Conservation (phyloP, 2,888 invertebrate species). For the Cremastinae sp. region DNA sequence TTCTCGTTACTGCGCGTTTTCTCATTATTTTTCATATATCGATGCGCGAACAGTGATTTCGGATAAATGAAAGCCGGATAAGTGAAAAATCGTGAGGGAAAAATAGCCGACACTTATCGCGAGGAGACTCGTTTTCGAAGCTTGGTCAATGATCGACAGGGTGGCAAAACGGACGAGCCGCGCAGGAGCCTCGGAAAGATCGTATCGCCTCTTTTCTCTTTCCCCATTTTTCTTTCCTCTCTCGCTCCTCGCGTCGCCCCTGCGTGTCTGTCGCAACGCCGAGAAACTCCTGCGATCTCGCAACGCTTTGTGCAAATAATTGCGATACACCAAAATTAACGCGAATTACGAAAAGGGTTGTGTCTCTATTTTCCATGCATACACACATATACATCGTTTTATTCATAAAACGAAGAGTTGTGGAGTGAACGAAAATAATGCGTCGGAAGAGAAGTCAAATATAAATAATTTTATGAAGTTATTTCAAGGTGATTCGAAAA, state of each 20-base stretch:
- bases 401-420: no score
- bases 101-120: not conserved
- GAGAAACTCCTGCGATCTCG: constrained; percentile 75
- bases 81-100: constrained; percentile 1
- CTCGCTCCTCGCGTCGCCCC: constrained; percentile 4
- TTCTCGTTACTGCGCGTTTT: not conserved
- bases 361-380: not conserved
- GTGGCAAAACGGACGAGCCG: not conserved
- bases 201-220: constrained; percentile 26
- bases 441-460: no score
- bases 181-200: constrained; percentile 65
- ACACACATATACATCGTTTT: no score
- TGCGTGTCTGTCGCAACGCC: constrained; percentile 73
- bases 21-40: not conserved
- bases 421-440: no score
- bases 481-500: no score
- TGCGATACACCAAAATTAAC: constrained; percentile 61
- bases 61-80: constrained; percentile 1
- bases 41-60: not conserved
- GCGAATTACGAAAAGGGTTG: constrained; percentile 17
- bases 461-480: no score
- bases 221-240: constrained; percentile 3
- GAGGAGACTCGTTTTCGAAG: constrained; percentile 26
- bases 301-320: constrained; percentile 72
- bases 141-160: constrained; percentile 11